phyloP scores from a whole-genome alignment of 64 coral and sea anemone genomes.

The Pocillopora verrucosa region DNA sequence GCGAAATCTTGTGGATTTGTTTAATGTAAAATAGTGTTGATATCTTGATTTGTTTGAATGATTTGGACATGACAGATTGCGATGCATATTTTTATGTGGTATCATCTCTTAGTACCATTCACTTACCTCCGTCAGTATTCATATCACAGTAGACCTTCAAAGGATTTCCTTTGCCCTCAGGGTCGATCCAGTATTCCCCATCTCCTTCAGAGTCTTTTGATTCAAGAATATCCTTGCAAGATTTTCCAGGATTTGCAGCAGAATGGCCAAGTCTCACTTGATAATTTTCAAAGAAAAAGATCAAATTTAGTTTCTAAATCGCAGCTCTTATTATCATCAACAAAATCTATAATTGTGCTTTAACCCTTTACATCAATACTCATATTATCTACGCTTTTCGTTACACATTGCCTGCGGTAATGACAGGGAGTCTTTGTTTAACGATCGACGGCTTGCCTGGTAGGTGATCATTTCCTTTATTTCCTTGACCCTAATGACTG shows the following conservation, averaged over 20 bases:
- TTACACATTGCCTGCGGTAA: too few relatives aligned
- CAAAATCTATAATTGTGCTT: too few relatives aligned
- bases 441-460: too few relatives aligned
- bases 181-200: slow-evolving; percentile 57
- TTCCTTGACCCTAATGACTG: neutral
- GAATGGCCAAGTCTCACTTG: neutral
- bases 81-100: too few relatives aligned
- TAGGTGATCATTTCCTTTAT: too few relatives aligned
- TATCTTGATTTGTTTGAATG: too few relatives aligned
- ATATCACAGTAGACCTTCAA: slow-evolving; percentile 51
- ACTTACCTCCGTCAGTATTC: slow-evolving; percentile 8
- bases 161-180: slow-evolving; percentile 9
- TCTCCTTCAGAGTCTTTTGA: neutral
- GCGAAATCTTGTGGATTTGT: too few relatives aligned
- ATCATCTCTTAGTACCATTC: neutral
- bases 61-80: neutral
- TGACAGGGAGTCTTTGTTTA: too few relatives aligned
- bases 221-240: slow-evolving; percentile 28
- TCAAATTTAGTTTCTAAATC: neutral
- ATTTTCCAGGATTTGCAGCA: neutral
- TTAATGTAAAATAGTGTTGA: too few relatives aligned
- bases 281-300: neutral
- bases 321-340: too few relatives aligned
- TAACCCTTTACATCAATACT: too few relatives aligned
- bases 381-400: too few relatives aligned